Evolutionary conservation across 1,140 invertebrate genomes (phyloP).

Genomic region (Achatina immaculata): DNA sequence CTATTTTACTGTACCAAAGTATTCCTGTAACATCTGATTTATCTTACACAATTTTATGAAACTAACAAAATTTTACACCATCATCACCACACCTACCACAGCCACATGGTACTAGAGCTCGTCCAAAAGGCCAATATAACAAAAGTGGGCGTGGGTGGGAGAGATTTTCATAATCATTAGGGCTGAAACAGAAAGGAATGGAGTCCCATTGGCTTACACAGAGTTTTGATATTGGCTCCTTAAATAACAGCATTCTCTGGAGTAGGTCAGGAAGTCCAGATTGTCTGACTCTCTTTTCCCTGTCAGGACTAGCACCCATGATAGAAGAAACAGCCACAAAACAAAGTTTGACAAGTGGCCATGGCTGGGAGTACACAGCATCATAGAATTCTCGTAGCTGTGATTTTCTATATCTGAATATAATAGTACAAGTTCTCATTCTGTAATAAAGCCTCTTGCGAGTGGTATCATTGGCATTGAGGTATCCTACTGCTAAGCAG

Average conservation of each 20-base stretch:
- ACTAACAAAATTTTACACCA: not conserved
- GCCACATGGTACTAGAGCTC: not conserved
- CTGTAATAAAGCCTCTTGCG: too few species aligned
- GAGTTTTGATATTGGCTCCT: not conserved
- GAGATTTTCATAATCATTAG: not conserved
- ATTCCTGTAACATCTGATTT: too few species aligned
- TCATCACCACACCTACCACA: not conserved
- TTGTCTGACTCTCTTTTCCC: not conserved
- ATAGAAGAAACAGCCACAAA: slow-evolving; percentile 1
- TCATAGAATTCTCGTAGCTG: not conserved
- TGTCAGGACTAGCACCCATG: not conserved
- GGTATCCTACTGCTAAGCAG: too few species aligned
- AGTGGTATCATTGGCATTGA: too few species aligned
- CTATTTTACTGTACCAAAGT: too few species aligned
- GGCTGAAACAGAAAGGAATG: slow-evolving; percentile 6
- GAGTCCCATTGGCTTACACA: not conserved
- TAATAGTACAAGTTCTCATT: too few species aligned
- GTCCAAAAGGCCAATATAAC: slow-evolving; percentile 17
- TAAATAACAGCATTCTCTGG: not conserved
- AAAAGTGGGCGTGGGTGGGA: not conserved
- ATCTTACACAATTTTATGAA: too few species aligned
- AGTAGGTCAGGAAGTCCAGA: not conserved
- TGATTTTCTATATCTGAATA: too few species aligned
- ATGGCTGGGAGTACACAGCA: not conserved
- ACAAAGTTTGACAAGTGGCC: slow-evolving; percentile 13